Evolutionary conservation across 2,888 invertebrate species (phyloP).

Genomic region (Leistus spinibarbis): DNA sequence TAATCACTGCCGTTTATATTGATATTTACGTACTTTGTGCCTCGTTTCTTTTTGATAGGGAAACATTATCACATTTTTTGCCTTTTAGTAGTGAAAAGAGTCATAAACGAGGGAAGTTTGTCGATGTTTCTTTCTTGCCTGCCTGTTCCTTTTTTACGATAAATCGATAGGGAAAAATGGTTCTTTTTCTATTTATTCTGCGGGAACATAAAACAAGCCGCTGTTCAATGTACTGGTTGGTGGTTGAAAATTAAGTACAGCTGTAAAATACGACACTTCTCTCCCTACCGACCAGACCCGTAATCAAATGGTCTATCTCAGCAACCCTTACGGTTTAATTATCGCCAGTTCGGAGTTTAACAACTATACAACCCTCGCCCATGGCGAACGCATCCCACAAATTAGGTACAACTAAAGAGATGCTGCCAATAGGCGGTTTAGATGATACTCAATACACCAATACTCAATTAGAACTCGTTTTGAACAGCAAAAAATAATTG

Average conservation of each 20-base stretch:
- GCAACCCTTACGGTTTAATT: conserved; percentile 30
- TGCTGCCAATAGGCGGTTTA: conserved; percentile 12
- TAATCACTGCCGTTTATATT: background rate
- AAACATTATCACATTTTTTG: background rate
- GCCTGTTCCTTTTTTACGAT: conserved; percentile 2
- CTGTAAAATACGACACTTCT: conserved; percentile 25
- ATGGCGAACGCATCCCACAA: conserved; percentile 2
- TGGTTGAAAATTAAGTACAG: conserved; percentile 22
- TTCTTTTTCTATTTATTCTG: background rate
- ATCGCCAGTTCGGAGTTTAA: conserved; percentile 25
- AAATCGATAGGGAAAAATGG: background rate
- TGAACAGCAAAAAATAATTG: background rate
- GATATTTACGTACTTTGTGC: background rate
- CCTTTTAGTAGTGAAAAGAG: background rate
- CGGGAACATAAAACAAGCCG: background rate
- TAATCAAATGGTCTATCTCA: conserved; percentile 25
- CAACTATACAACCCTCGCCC: conserved; percentile 9
- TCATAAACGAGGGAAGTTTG: background rate
- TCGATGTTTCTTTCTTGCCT: background rate
- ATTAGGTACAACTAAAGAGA: conserved; percentile 27
- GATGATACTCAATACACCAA: background rate
- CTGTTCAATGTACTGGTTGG: conserved; percentile 2
- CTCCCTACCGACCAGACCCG: background rate
- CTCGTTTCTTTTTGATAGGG: background rate
- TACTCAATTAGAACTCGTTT: background rate